Evolutionary conservation across 2,113 vertebrate genomes (phyloP).

Genomic region (Actenoides lindsayi): DNA sequence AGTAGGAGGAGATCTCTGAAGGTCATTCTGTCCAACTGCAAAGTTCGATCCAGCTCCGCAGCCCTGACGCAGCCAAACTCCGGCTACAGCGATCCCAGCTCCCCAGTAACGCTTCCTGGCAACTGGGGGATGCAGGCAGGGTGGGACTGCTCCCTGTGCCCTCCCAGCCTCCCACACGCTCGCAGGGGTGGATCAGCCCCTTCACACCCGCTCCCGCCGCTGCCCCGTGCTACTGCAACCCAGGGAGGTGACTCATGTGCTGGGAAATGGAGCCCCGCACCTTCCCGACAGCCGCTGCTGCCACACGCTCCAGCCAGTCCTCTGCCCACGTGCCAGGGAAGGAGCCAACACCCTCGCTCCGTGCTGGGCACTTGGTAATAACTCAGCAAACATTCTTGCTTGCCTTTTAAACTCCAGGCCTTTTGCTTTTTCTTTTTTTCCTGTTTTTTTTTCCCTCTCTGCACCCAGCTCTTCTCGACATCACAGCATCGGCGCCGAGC

Average conservation of each 20-base stretch:
- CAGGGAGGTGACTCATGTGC: constrained; percentile 77
- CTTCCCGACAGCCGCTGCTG: constrained; percentile 73
- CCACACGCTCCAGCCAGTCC: constrained; percentile 58
- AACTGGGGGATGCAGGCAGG: constrained; percentile 37
- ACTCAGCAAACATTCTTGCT: constrained; percentile 36
- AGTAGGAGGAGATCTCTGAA: constrained; percentile 47
- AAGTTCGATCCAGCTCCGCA: neutral
- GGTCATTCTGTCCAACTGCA: neutral
- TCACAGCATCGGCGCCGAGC: neutral
- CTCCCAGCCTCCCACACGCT: constrained; percentile 43
- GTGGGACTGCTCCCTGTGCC: constrained; percentile 43
- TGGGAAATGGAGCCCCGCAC: constrained; percentile 77
- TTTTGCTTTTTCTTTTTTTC: neutral
- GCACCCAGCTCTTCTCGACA: constrained; percentile 45
- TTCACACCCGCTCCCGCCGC: constrained; percentile 56
- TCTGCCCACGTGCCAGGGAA: constrained; percentile 69
- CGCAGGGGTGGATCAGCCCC: constrained; percentile 42
- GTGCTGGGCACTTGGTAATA: constrained; percentile 53
- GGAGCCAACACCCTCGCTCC: constrained; percentile 51
- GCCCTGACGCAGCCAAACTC: neutral
- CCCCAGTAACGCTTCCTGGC: constrained; percentile 34
- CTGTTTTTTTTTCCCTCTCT: neutral
- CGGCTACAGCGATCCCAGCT: neutral
- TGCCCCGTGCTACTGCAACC: constrained; percentile 70
- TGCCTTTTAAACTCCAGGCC: constrained; percentile 27